Evolutionary conservation across 30 jellyfish, hydroid and myxozoan species (phyloP).

Genomic region (Aurelia aurita): DNA sequence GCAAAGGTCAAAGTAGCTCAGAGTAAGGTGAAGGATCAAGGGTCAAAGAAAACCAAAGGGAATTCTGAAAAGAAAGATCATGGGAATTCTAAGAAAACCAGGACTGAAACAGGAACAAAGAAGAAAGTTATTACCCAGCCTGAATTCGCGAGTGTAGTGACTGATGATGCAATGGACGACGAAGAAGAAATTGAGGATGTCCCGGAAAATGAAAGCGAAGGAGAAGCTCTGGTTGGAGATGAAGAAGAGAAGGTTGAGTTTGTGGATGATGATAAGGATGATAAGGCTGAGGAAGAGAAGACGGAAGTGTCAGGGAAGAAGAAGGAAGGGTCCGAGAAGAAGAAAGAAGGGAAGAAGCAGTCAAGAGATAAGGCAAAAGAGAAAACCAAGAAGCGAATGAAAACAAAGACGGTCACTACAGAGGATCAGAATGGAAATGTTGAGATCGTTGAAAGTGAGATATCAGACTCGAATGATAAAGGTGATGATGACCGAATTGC

Average conservation of each 20-base stretch:
- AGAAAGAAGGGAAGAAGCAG: not conserved
- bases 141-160: not conserved
- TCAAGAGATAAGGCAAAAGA: not conserved
- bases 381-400: not conserved
- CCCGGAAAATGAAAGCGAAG: conserved; percentile 50
- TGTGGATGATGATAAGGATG: conserved; percentile 24
- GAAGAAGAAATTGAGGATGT: conserved; percentile 71
- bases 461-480: conserved; percentile 13
- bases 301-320: conserved; percentile 15
- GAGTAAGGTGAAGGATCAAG: not conserved
- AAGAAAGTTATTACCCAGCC: conserved; percentile 1
- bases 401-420: conserved; percentile 19
- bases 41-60: not conserved
- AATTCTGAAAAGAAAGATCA: not conserved
- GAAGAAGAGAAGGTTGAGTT: conserved; percentile 53
- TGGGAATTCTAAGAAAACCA: not conserved
- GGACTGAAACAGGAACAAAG: conserved; percentile 25
- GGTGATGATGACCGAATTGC: conserved; percentile 55
- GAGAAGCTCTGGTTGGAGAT: conserved; percentile 34
- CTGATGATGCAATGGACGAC: conserved; percentile 32
- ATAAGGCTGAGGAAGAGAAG: not conserved
- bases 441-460: conserved; percentile 40
- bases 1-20: not conserved
- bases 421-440: conserved; percentile 25
- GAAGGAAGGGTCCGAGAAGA: not conserved